Evolutionary conservation across 2,888 invertebrate genomes (phyloP).

Genomic region (Tachina lurida): DNA sequence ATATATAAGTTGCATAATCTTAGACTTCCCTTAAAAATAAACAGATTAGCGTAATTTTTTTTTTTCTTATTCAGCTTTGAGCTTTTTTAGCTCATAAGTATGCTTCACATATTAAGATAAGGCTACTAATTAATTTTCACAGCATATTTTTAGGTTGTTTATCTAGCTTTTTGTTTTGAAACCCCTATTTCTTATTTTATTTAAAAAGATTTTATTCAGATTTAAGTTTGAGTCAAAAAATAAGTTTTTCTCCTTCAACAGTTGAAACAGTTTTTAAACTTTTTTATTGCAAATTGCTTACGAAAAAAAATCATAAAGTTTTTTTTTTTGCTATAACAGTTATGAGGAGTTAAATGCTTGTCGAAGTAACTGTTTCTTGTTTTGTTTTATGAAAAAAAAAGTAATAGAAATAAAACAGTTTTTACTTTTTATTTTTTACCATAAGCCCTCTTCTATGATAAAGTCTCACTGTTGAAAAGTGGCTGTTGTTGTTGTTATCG

Average conservation of each 20-base stretch:
- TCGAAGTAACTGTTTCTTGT: slow-evolving; percentile 58
- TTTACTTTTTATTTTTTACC: slow-evolving; percentile 1
- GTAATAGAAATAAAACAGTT: slow-evolving; percentile 32
- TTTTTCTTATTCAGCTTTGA: no score
- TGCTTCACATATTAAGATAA: no score
- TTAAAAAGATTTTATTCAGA: slow-evolving; percentile 58
- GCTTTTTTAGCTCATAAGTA: no score
- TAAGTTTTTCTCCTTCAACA: slow-evolving; percentile 9
- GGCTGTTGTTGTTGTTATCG: slow-evolving; percentile 52
- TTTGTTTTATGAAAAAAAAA: slow-evolving; percentile 28
- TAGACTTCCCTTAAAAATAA: no score
- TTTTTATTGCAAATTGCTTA: slow-evolving; percentile 13
- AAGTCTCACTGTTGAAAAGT: slow-evolving; percentile 38
- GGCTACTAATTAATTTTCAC: neutral
- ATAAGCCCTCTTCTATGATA: slow-evolving; percentile 51
- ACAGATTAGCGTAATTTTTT: no score
- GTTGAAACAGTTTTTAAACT: slow-evolving; percentile 19
- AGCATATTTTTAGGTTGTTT: slow-evolving; percentile 45
- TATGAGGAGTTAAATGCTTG: slow-evolving; percentile 71
- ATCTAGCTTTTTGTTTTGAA: neutral
- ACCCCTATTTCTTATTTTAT: neutral
- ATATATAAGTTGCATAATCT: no score
- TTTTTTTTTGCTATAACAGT: slow-evolving; percentile 44
- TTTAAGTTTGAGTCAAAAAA: slow-evolving; percentile 51
- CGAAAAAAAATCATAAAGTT: neutral